phyloP scores from a whole-genome alignment of 2,888 invertebrate species.

The Limenitis camilla region DNA sequence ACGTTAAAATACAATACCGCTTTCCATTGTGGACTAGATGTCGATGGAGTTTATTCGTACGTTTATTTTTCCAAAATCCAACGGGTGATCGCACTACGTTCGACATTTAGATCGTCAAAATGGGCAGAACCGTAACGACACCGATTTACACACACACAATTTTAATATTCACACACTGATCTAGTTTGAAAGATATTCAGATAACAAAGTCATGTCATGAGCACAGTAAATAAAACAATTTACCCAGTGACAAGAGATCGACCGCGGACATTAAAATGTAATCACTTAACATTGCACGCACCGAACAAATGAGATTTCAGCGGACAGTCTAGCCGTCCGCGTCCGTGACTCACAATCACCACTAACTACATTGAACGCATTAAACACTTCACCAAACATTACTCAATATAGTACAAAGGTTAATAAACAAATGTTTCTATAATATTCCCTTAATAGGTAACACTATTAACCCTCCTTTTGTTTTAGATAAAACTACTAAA shows the following conservation, averaged over 20 bases:
- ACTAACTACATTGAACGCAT: conserved; percentile 51
- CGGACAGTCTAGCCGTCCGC: conserved; percentile 55
- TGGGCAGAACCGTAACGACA: conserved; percentile 39
- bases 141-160: conserved; percentile 39
- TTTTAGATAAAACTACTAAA: conserved; percentile 56
- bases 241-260: conserved; percentile 46
- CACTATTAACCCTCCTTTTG: conserved; percentile 33
- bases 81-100: conserved; percentile 54
- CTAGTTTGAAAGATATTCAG: conserved; percentile 51
- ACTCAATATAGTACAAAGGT: conserved; percentile 36
- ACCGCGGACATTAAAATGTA: conserved; percentile 59
- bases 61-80: conserved; percentile 62
- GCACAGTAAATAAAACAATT: conserved; percentile 49
- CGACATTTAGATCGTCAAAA: conserved; percentile 46
- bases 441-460: conserved; percentile 34
- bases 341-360: conserved; percentile 64
- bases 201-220: conserved; percentile 40
- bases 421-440: conserved; percentile 25
- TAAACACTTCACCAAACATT: conserved; percentile 34
- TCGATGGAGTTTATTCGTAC: conserved; percentile 52
- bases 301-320: conserved; percentile 69
- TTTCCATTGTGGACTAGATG: conserved; percentile 61
- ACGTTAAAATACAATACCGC: conserved; percentile 40
- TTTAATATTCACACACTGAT: conserved; percentile 33
- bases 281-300: conserved; percentile 69